Base-by-base conservation (phyloP, 2,888 invertebrate species). In the Cephus sareptanus region DNA sequence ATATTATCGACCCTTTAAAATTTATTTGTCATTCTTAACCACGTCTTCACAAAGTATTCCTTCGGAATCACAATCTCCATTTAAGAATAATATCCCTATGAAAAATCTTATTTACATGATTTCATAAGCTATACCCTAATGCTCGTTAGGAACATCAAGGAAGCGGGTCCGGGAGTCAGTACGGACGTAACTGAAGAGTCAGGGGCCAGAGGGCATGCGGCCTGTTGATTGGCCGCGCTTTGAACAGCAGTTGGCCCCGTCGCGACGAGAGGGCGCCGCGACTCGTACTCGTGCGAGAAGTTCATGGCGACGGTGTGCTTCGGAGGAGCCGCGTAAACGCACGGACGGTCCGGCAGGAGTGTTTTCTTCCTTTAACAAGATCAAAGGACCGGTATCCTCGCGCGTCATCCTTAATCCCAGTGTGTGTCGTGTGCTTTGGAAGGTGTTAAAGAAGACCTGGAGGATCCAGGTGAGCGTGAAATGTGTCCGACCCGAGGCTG, bases 161-260 rank as follows among this genome's bases (percentile, higher is more conserved):
- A 23, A 56, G 56, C 56, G 56, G 56, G 56, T 71, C 71, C 33
- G 30, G 9, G 11, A 31, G 34, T 71, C 30, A 34, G 34, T 71
- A 11, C 33, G 30, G 34, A 71, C 34, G 33, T 71, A 56, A 56
- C 56, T 56, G 56, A 56, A 56, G 56, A 56, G 56, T 56, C 56
- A 74, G 34, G 82, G 81, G 83, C 83, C 86, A 87, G 79, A 85
- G 86, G 86, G 85, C 86, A 81, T 80, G 79, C 81, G 84, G 81
- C 82, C 81, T 82, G 85, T 84, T 86, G 85, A 86, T 87, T 87
- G 88, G 86, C 87, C 86, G 79, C 73, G 79, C 85, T 86, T 86
- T 85, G 84, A 86, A 85, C 81, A 75, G 74, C 76, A 76, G 82
- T 82, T 82, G 75, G 76, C 74, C 79, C 71, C 73, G 71, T 70